Conservation (phyloP, 2,797 vertebrate genomes). For the Podarcis lilfordi region DNA sequence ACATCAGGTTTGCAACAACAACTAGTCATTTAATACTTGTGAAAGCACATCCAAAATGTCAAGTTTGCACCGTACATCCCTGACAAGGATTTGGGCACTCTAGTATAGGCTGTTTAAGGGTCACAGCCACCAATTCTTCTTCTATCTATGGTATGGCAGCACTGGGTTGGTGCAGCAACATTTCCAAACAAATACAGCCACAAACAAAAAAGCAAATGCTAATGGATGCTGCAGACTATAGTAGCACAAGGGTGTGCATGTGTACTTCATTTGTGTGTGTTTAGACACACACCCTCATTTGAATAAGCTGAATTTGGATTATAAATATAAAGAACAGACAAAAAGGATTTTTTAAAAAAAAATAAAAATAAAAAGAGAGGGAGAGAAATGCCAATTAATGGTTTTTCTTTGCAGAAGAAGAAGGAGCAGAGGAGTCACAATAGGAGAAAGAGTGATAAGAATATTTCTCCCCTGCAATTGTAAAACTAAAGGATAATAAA, state of each 20-base stretch:
- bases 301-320: conserved; percentile 39
- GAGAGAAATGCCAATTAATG: conserved; percentile 53
- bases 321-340: conserved; percentile 24
- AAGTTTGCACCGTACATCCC: too few relatives aligned
- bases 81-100: neutral
- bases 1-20: neutral
- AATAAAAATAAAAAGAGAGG: too few relatives aligned
- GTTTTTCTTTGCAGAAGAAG: conserved; percentile 49
- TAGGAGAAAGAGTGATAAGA: conserved; percentile 64
- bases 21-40: neutral
- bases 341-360: neutral
- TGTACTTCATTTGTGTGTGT: neutral
- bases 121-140: neutral
- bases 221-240: neutral
- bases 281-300: conserved; percentile 36
- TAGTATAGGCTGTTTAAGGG: too few relatives aligned
- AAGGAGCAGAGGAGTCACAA: conserved; percentile 1
- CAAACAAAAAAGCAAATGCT: neutral
- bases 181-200: neutral
- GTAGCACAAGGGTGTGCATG: neutral
- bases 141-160: neutral
- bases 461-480: conserved; percentile 46
- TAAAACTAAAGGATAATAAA: conserved; percentile 70
- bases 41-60: neutral
- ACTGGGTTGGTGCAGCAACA: neutral